These are phyloP conservation scores for Ostrea edulis DNA, from an alignment of 1,140 invertebrate genomes.

Conservation along the genomic window DNA sequence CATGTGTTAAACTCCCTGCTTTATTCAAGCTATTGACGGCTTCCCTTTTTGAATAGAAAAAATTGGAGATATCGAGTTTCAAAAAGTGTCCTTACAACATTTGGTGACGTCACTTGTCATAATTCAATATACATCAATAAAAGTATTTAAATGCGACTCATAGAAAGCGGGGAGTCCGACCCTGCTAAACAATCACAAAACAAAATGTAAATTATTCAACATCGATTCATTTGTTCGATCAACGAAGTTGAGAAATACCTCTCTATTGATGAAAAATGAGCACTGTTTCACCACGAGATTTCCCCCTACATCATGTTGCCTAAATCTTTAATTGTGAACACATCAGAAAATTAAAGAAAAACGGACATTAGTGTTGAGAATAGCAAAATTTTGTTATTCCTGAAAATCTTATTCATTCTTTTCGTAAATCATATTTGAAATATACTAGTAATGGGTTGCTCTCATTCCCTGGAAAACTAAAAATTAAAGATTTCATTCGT, in stretches of 20 bases:
- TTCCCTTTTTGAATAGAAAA: constrained; percentile 37
- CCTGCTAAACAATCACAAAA: constrained; percentile 32
- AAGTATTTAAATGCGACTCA: constrained; percentile 8
- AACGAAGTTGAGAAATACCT: constrained; percentile 12
- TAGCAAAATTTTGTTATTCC: neutral
- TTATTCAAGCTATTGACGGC: constrained; percentile 40
- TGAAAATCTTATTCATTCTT: neutral
- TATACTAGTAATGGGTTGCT: neutral
- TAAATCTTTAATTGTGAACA: neutral
- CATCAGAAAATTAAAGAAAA: neutral
- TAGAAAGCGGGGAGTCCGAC: constrained; percentile 11
- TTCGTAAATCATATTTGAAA: neutral
- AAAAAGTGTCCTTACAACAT: constrained; percentile 26
- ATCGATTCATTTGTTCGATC: constrained; percentile 25
- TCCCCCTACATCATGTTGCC: neutral
- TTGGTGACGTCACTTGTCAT: constrained; percentile 44
- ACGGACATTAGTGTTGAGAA: neutral
- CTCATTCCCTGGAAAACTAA: neutral
- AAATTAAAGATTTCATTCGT: neutral
- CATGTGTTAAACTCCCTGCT: constrained; percentile 35
- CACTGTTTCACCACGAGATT: neutral
- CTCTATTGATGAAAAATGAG: neutral
- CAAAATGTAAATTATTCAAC: constrained; percentile 39
- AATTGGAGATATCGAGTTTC: constrained; percentile 41
- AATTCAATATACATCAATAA: constrained; percentile 41